Base-by-base conservation (phyloP, 1,140 invertebrate species). In the Lucilia cuprina region DNA sequence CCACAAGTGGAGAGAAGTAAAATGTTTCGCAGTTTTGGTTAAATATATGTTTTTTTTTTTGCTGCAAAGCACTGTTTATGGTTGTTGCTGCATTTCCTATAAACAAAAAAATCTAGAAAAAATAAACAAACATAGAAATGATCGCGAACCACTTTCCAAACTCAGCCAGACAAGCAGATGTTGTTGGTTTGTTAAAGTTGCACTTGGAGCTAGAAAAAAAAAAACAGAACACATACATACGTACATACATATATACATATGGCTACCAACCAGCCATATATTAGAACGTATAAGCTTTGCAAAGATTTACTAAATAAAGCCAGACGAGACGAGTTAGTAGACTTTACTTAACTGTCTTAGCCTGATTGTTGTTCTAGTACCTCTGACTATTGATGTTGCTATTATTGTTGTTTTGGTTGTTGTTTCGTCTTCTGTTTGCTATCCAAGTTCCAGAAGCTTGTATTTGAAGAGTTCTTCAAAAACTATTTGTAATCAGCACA, bases 301-400 rank as follows among this genome's bases (percentile, higher is more conserved):
- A 70, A n/a, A 70, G 65, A 70, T 70, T 25, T 70, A 9, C 19
- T 70, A 70, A 70, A 70, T 70, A 70, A 70, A 70, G 65, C 65
- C 65, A 70, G 65, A 70, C 77, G 34, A 78, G 75, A 78, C 75
- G 25, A 12, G 41, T 49, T 80, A 47, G n/a, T 25, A 80, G 77
- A 80, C 77, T 80, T 80, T 80, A 80, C 41, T 50, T 80, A 80
- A 80, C 17, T 49, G 41, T 80, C 41, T 50, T 80, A 80, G 77
- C 77, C 77, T 80, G 77, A 49, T 80, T 80, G 77, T 21, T 21
- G 77, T 47, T 80, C 77, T 49, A 80, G 77, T 80, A 25, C 41
- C 41, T 49, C 75, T 47, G n/a, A 25, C 35, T 47, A 47, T 80
- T 80, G 77, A 49, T 80, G 77, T 80, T 80, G n/a, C 5, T 78